Evolutionary conservation across 2,888 invertebrate genomes (phyloP).

Genomic region (Chalcis sispes): DNA sequence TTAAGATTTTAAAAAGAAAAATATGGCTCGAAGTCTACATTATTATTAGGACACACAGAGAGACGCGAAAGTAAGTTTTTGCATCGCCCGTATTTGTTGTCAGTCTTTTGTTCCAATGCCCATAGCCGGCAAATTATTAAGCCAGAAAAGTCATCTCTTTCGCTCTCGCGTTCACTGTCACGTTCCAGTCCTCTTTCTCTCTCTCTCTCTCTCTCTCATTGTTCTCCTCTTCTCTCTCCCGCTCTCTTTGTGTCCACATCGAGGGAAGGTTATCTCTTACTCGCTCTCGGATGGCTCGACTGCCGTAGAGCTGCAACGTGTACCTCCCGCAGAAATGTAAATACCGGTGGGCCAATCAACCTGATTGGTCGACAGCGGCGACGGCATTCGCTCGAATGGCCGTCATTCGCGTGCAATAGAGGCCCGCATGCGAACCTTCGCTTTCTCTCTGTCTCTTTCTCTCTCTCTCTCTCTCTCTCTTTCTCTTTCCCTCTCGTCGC

Average conservation of each 20-base stretch:
- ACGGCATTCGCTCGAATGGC: constrained; percentile 73
- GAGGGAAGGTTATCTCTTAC: no score
- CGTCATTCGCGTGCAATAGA: constrained; percentile 67
- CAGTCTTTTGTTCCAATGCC: background rate
- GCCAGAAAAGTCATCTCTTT: no score
- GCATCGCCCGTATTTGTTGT: background rate
- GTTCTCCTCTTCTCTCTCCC: background rate
- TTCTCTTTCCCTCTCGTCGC: background rate
- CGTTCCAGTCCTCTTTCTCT: background rate
- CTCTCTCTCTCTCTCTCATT: background rate
- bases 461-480: constrained; percentile 4
- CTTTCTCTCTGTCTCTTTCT: constrained; percentile 1
- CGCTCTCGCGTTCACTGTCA: background rate
- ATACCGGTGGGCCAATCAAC: constrained; percentile 74
- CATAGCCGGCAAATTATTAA: background rate
- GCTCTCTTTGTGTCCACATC: background rate
- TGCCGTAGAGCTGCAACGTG: background rate
- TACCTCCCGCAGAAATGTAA: constrained; percentile 70
- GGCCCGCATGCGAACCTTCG: constrained; percentile 14
- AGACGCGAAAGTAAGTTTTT: no score
- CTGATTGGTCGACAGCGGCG: constrained; percentile 75
- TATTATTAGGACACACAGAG: no score
- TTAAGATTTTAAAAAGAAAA: no score
- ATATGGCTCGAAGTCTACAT: no score
- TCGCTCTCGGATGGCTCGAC: background rate